Evolutionary conservation across 2,797 vertebrate species (phyloP).

Genomic region (Poeciliopsis paucimaculata): DNA sequence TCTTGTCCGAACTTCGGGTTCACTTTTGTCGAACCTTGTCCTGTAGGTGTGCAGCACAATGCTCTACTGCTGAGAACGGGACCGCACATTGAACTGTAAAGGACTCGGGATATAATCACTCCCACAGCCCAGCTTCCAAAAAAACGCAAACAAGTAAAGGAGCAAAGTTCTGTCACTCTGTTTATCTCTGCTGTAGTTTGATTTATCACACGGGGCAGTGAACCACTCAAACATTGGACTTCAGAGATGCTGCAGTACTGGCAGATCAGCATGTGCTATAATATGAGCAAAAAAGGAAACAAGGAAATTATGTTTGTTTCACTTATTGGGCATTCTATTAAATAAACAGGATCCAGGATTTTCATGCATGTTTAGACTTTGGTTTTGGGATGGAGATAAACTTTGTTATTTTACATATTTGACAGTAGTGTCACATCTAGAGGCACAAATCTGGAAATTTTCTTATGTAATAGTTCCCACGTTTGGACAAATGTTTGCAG

Average conservation of each 20-base stretch:
- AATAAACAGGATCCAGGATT: neutral
- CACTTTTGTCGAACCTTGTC: conserved; percentile 16
- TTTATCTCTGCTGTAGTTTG: conserved; percentile 7
- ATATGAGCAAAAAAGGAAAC: conserved; percentile 8
- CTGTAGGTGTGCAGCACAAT: conserved; percentile 7
- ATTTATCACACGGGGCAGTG: neutral
- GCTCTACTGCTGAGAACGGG: conserved; percentile 7
- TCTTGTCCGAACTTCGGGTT: conserved; percentile 36
- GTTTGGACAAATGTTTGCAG: neutral
- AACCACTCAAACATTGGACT: conserved; percentile 39
- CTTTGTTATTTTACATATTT: neutral
- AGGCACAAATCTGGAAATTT: neutral
- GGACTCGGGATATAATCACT: conserved; percentile 29
- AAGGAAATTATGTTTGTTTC: neutral
- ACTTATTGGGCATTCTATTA: too few relatives aligned
- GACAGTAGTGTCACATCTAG: neutral
- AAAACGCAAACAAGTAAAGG: conserved; percentile 65
- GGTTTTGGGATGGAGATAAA: neutral
- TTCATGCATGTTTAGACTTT: neutral
- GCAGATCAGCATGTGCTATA: conserved; percentile 45
- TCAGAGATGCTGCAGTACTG: conserved; percentile 34
- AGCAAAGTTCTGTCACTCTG: conserved; percentile 75
- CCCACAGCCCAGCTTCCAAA: conserved; percentile 14
- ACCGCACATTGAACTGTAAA: conserved; percentile 40
- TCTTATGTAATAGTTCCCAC: neutral